Base-by-base conservation (phyloP, 2,888 invertebrate genomes). In the Drosophila nr. perissopoda region DNA sequence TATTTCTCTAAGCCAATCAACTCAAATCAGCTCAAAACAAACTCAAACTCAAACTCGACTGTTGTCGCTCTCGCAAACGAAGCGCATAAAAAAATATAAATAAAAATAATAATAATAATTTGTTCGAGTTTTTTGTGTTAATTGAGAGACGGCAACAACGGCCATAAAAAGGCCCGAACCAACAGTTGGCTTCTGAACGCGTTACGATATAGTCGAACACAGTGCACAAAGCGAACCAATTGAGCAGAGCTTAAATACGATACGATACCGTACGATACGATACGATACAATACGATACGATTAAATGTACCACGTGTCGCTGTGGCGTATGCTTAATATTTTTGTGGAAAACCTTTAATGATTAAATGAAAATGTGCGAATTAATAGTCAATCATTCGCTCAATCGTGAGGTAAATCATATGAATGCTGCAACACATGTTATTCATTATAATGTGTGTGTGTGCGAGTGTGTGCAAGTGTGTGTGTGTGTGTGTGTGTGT, bases 381-480 rank as follows among this genome's bases (percentile, higher is more conserved):
- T 82, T 91, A 81, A 81, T 91, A 56, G 79, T 91, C 78, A 91
- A 90, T 82, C 90, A 90, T 76, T 78, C 83, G 68, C 79, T 89
- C 70, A 85, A 90, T 61, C 88, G 85, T 70, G 83, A 91, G 91
- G 91, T 91, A 92, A 77, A 69, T 56, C 46, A 46, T 51, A 48
- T 46, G 51, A 51, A 34, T 38, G n/a, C 18, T 36, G 18, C 11
- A 56, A 36, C 25, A 38, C 54, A 48, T 11, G 63, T 79, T 74
- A 62, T 36, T 77, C 73, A 73, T 38, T 27, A 5, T 36, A 16
- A 2, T 65, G 61, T 34, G 42, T 51, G 13, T 54, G 34, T 51
- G 25, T 52, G n/a, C 27, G 7, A 11, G 4, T 61, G 53, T 31
- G 42, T 54, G 10, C n/a, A n/a, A n/a, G n/a, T 61, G 34, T 58